Evolutionary conservation across 1,140 invertebrate genomes (phyloP).

Genomic region (Panagrolaimus sp.): DNA sequence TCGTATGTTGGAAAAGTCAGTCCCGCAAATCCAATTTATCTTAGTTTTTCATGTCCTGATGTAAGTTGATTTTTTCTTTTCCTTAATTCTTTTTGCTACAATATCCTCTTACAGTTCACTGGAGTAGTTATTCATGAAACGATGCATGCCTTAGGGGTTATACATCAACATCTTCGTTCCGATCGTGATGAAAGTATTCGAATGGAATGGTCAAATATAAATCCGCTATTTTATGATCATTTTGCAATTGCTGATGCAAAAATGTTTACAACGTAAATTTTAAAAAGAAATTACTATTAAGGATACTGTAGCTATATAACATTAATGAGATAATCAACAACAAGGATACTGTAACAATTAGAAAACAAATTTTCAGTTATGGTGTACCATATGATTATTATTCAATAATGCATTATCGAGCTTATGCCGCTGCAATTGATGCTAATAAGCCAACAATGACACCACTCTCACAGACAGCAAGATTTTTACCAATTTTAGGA

Average conservation of each 20-base stretch:
- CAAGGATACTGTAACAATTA: not conserved
- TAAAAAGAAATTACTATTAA: too few relatives aligned
- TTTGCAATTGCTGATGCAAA: conserved; percentile 50
- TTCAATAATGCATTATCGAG: conserved; percentile 49
- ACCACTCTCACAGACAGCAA: conserved; percentile 30
- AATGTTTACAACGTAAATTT: conserved; percentile 23
- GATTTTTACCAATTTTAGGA: conserved; percentile 38
- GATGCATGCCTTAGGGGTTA: conserved; percentile 63
- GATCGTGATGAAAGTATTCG: conserved; percentile 62
- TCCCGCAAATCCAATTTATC: conserved; percentile 51
- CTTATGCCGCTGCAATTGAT: conserved; percentile 40
- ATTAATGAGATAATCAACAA: not conserved
- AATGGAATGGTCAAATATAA: conserved; percentile 63
- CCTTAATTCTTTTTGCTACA: not conserved
- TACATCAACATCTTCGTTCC: conserved; percentile 63
- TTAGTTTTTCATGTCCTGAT: conserved; percentile 51
- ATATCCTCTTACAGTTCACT: conserved; percentile 27
- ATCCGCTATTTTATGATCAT: conserved; percentile 52
- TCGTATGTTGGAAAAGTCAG: conserved; percentile 49
- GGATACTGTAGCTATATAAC: not conserved
- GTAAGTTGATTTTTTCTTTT: conserved; percentile 19
- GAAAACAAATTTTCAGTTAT: conserved; percentile 41
- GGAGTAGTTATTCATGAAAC: conserved; percentile 64
- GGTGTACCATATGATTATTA: conserved; percentile 42
- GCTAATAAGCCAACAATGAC: conserved; percentile 41